Evolutionary conservation across 1,140 invertebrate genomes (phyloP), one percentile per base, ranked within the genome.

Genomic region (Luehdorfia chinensis): DNA sequence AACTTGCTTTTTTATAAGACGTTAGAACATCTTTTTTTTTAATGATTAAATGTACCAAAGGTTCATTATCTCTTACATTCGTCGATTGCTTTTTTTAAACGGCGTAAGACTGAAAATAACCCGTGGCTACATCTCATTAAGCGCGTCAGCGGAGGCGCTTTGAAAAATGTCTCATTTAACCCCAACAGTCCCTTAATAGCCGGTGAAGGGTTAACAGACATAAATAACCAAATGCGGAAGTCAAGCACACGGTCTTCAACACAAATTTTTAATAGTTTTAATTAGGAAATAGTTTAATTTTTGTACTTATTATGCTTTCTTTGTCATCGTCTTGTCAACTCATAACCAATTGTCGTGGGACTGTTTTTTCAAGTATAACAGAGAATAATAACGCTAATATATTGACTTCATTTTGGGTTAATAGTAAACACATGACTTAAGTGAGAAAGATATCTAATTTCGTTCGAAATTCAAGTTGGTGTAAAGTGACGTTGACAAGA

Each of bases 271-370:
- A 79, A 80, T 80, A 75, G 75, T 80, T 81, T 83, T 78, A 85
- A 85, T 84, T 84, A 84, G 75, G 77, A 84, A 85, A 84, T 73
- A 75, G 75, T 78, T 84, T 80, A 85, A 80, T 76, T 74, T 75
- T 70, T 70, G 59, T 71, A 59, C 48, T 65, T 66, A 57, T 55
- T 62, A 59, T 39, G 31, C 54, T 48, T 34, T 52, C 23, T 28
- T 28, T 16, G 37, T 53, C 64, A 66, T 66, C 73, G 64, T 58
- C 59, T 47, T 59, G 63, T 66, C 60, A 61, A 54, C 36, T 47
- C 49, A 64, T 65, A 61, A 66, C 58, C 67, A 68, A 81, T 78
- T 72, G 57, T 55, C 73, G 78, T 80, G 80, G 73, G 78, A 85
- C 49, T 52, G 50, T 53, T 58, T 52, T 12, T 19, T n/a, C n/a